A percentile compares a stretch with the other conserved stretches of the same genome.
phyloP scores from a whole-genome alignment of 2,888 invertebrate species.

The Caenorhabditis macrosperma region DNA sequence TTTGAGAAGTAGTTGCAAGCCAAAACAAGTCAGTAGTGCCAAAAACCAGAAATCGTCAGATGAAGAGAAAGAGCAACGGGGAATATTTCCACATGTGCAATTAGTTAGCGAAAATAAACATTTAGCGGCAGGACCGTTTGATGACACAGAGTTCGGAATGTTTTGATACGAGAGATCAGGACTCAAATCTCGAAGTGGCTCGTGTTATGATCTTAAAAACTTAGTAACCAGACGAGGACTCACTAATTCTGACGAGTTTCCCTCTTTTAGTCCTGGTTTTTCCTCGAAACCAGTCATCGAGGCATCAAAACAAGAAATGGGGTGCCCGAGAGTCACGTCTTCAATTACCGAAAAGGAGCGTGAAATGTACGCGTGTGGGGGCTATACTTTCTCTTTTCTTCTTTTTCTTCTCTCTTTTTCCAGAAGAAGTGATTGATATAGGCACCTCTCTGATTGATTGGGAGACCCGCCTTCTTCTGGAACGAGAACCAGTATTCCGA shows the following conservation, averaged over 20 bases:
- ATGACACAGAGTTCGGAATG: no score
- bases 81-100: no score
- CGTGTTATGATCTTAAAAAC: no score
- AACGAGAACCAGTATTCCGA: constrained; percentile 25
- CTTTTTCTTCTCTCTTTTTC: background rate
- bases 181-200: no score
- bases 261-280: background rate
- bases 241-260: background rate
- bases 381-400: constrained; percentile 7
- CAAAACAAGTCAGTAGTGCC: no score
- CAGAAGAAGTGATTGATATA: constrained; percentile 43
- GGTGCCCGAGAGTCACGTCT: constrained; percentile 21
- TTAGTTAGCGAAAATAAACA: no score
- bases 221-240: background rate
- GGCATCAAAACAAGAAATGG: constrained; percentile 18
- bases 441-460: constrained; percentile 52
- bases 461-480: constrained; percentile 17
- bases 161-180: no score
- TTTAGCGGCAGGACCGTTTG: no score
- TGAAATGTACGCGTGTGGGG: background rate
- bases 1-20: no score
- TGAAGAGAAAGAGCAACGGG: no score
- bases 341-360: constrained; percentile 43
- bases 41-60: no score
- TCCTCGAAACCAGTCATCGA: background rate